Conservation (phyloP, 2,113 vertebrate species). For the Gadus macrocephalus region DNA sequence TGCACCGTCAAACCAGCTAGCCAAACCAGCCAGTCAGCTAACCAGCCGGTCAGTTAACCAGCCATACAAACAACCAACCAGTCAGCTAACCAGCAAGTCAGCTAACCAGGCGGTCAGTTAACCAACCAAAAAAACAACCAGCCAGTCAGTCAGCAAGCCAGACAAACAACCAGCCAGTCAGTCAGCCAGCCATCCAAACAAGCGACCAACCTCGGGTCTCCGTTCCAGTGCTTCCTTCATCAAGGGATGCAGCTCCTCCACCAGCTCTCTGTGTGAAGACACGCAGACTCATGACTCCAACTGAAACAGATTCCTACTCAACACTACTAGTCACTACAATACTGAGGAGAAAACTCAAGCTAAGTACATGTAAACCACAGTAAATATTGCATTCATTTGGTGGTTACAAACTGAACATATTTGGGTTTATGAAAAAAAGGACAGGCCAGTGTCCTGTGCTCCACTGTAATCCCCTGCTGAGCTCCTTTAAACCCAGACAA, state of each 20-base stretch:
- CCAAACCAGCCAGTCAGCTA: no score
- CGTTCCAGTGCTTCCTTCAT: constrained; percentile 98
- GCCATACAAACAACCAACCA: no score
- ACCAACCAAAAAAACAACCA: no score
- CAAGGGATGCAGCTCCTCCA: constrained; percentile 94
- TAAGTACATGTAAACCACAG: not conserved
- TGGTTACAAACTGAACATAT: constrained; percentile 12
- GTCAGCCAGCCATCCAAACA: not conserved
- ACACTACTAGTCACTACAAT: no score
- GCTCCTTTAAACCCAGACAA: constrained; percentile 38
- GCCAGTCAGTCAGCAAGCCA: no score
- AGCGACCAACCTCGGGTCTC: constrained; percentile 84
- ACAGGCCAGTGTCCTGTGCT: constrained; percentile 72
- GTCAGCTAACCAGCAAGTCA: no score
- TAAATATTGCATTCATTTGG: not conserved
- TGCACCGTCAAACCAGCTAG: no score
- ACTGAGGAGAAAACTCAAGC: not conserved
- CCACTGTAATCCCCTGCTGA: constrained; percentile 36
- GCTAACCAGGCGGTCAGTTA: no score
- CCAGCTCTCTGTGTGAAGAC: constrained; percentile 80
- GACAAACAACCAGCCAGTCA: no score
- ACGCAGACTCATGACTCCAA: not conserved
- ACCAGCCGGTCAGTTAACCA: no score
- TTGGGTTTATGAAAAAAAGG: constrained; percentile 16
- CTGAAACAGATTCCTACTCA: no score